Evolutionary conservation across 1,140 invertebrate genomes (phyloP).

Genomic region (fruit fly (Drosophila melanogaster)): Release_6_plus_ISO1_MT NT_033779.5:5276501-5277000

Average conservation of each 20-base stretch:
- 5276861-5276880: slow-evolving; percentile 4
- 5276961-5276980: slow-evolving; percentile 61
- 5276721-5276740: slow-evolving; percentile 85
- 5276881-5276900: slow-evolving; percentile 2
- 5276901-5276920: slow-evolving; percentile 12
- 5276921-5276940: slow-evolving; percentile 34
- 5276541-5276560: slow-evolving; percentile 55
- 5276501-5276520: slow-evolving; percentile 75
- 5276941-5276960: slow-evolving; percentile 43
- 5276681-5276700: slow-evolving; percentile 82
- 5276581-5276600: slow-evolving; percentile 37
- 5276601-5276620: slow-evolving; percentile 35
- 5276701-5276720: slow-evolving; percentile 85
- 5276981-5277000: slow-evolving; percentile 59
- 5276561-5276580: slow-evolving; percentile 32
- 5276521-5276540: slow-evolving; percentile 72
- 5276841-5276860: neutral
- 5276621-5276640: slow-evolving; percentile 84
- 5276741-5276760: neutral
- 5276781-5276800: no score
- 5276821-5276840: neutral
- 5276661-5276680: slow-evolving; percentile 78
- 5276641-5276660: slow-evolving; percentile 86
- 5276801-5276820: neutral
- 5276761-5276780: neutral